These are phyloP conservation scores for Nomada ruficornis DNA, from an alignment of 2,888 invertebrate species.

Conservation along the genomic window DNA sequence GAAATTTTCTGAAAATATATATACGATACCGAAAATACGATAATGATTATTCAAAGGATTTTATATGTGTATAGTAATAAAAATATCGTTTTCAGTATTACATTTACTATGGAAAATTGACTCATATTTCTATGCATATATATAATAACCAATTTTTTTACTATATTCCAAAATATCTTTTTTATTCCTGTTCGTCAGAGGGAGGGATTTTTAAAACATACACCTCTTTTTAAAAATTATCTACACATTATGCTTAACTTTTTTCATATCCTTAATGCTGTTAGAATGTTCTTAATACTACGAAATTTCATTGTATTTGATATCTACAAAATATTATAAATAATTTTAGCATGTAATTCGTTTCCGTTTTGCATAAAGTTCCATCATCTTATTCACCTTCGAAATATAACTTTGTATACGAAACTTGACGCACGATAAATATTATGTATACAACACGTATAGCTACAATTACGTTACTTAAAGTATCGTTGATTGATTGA, in stretches of 20 bases:
- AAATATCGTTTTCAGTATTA: constrained; percentile 53
- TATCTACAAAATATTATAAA: constrained; percentile 38
- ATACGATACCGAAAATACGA: constrained; percentile 48
- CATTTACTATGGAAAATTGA: constrained; percentile 57
- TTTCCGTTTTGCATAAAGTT: constrained; percentile 60
- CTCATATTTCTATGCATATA: constrained; percentile 47
- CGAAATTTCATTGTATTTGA: constrained; percentile 23
- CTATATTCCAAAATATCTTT: constrained; percentile 48
- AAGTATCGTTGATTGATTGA: constrained; percentile 34
- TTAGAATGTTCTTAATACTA: constrained; percentile 35
- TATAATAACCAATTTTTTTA: constrained; percentile 45
- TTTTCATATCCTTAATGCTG: constrained; percentile 21
- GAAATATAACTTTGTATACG: constrained; percentile 29
- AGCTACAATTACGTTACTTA: constrained; percentile 34
- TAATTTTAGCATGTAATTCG: constrained; percentile 34
- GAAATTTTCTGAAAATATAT: constrained; percentile 36
- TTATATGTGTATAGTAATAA: constrained; percentile 44
- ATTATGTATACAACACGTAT: constrained; percentile 25
- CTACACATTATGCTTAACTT: constrained; percentile 41
- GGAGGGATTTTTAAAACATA: constrained; percentile 37
- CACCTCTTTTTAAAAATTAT: constrained; percentile 49
- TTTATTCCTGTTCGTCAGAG: constrained; percentile 40
- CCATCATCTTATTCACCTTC: constrained; percentile 51
- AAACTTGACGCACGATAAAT: constrained; percentile 30
- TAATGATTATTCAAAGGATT: constrained; percentile 49